These are phyloP conservation scores for Zaprionus tsacasi DNA, from an alignment of 1,140 invertebrate species.

Conservation along the genomic window DNA sequence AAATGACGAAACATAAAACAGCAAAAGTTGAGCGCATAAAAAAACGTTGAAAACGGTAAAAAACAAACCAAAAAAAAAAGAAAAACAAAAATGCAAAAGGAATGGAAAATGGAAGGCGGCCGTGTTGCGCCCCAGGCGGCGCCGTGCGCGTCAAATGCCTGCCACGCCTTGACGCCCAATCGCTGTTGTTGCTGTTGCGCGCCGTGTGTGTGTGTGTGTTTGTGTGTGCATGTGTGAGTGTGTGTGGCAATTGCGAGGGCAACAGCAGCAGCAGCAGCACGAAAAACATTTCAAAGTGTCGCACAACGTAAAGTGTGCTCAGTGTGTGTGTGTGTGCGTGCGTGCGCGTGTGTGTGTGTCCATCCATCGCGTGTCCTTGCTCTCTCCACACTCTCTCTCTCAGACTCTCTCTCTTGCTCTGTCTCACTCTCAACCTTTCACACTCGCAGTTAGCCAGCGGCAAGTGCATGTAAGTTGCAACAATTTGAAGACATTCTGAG, in stretches of 20 bases:
- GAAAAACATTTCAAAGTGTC: constrained; percentile 66
- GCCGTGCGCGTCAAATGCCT: constrained; percentile 17
- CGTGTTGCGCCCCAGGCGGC: constrained; percentile 31
- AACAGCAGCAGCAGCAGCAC: constrained; percentile 36
- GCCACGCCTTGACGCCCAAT: constrained; percentile 46
- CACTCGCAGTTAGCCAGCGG: constrained; percentile 47
- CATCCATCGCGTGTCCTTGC: constrained; percentile 67
- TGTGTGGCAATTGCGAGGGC: constrained; percentile 8
- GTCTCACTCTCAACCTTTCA: constrained; percentile 1
- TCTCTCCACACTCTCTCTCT: constrained; percentile 6
- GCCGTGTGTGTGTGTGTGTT: constrained; percentile 19
- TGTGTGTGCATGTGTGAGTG: background rate
- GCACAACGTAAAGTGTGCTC: constrained; percentile 33
- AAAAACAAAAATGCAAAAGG: too few relatives aligned
- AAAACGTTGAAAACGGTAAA: constrained; percentile 35
- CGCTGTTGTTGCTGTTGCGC: constrained; percentile 27
- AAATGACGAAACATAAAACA: constrained; percentile 68
- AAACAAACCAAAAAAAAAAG: constrained; percentile 29
- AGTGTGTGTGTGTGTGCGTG: constrained; percentile 13
- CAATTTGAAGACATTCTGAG: constrained; percentile 43
- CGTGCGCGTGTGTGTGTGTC: constrained; percentile 31
- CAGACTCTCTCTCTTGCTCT: constrained; percentile 1
- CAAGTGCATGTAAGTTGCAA: constrained; percentile 71
- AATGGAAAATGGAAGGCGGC: constrained; percentile 29
- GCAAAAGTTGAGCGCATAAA: constrained; percentile 62